These are phyloP conservation scores for Magallana ariakensis DNA, from an alignment of 1,140 invertebrate genomes.

Conservation along the genomic window DNA sequence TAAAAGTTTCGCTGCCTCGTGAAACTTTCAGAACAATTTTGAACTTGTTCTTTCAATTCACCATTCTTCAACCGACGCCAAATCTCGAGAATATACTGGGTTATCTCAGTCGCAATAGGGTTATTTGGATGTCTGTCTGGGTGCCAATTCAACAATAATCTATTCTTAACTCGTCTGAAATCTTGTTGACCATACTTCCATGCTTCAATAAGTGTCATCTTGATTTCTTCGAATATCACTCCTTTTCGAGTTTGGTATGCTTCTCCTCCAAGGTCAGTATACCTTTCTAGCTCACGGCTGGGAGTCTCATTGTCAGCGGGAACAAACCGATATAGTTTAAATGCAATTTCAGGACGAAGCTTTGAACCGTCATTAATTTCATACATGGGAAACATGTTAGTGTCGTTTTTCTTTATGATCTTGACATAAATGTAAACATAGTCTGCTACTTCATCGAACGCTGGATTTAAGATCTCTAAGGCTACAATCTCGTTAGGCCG, in stretches of 20 bases:
- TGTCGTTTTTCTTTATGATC: neutral
- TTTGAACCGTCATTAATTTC: neutral
- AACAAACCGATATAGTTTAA: constrained; percentile 7
- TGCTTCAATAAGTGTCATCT: neutral
- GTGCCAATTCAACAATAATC: constrained; percentile 41
- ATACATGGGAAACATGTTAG: neutral
- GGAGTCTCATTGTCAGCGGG: neutral
- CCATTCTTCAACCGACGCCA: neutral
- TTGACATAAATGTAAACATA: constrained; percentile 11
- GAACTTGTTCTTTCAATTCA: neutral
- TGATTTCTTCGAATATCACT: neutral
- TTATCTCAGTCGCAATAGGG: neutral
- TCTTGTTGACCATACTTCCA: neutral
- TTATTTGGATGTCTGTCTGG: constrained; percentile 45
- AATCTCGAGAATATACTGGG: constrained; percentile 23
- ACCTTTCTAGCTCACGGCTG: neutral
- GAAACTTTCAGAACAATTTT: neutral
- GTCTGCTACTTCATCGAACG: neutral
- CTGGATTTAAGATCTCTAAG: neutral
- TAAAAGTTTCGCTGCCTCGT: neutral
- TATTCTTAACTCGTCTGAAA: constrained; percentile 8
- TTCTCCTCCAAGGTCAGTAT: neutral
- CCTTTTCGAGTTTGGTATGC: neutral
- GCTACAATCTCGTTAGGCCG: neutral
- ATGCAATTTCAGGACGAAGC: neutral